Conservation (phyloP, 2,797 vertebrate species). For the Sebastes trivittatus region DNA sequence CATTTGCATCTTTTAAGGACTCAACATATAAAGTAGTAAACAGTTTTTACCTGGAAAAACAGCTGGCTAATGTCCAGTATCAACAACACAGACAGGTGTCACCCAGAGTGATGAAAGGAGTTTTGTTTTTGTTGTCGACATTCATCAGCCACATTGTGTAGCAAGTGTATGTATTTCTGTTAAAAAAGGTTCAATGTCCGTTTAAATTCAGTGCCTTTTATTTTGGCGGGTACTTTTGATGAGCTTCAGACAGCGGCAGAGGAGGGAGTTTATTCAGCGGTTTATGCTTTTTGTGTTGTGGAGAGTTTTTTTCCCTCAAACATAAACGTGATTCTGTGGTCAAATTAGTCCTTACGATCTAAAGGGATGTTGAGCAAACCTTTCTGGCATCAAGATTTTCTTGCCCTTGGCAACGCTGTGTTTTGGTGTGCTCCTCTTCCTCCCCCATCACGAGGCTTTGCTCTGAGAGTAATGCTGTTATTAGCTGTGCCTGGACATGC, state of each 20-base stretch:
- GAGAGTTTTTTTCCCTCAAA: neutral
- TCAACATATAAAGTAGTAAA: neutral
- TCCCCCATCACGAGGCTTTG: slow-evolving; percentile 28
- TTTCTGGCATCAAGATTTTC: slow-evolving; percentile 5
- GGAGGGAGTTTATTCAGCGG: neutral
- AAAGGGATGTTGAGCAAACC: neutral
- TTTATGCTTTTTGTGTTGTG: slow-evolving; percentile 4
- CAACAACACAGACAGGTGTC: neutral
- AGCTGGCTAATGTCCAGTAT: neutral
- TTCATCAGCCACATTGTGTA: neutral
- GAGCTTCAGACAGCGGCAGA: neutral
- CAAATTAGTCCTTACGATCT: neutral
- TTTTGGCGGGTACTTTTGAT: neutral
- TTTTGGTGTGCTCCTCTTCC: slow-evolving; percentile 27
- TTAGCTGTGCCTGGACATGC: slow-evolving; percentile 64
- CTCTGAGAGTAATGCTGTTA: slow-evolving; percentile 46
- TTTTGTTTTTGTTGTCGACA: neutral
- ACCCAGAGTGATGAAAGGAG: neutral
- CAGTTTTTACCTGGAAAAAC: neutral
- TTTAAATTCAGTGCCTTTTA: neutral
- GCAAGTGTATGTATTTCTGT: neutral
- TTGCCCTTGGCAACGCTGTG: slow-evolving; percentile 22
- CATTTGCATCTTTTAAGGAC: neutral
- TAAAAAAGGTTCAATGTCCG: neutral
- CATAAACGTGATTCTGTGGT: slow-evolving; percentile 2